phyloP scores from a whole-genome alignment of 92 coral and sea anemone genomes.

The Porites evermanni region DNA sequence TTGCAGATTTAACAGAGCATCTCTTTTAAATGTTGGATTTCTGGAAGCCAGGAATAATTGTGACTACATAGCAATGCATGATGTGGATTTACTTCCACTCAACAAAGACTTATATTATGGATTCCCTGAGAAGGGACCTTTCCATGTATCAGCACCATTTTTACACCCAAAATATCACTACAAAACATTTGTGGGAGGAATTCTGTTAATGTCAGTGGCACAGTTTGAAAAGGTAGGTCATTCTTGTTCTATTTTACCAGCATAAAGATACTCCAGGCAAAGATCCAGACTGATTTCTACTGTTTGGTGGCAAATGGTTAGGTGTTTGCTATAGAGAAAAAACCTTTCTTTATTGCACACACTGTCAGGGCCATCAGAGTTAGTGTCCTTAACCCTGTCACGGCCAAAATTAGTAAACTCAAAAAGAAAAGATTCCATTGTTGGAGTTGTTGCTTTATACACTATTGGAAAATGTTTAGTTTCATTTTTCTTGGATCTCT shows the following conservation, averaged over 20 bases:
- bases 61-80: constrained; percentile 99
- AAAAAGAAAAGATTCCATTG: too few species aligned
- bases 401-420: too few species aligned
- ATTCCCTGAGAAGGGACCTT: constrained; percentile 91
- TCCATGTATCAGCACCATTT: constrained; percentile 92
- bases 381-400: too few species aligned
- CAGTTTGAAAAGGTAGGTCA: constrained; percentile 89
- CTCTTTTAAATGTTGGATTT: constrained; percentile 91
- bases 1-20: constrained; percentile 93
- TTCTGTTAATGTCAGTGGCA: constrained; percentile 83
- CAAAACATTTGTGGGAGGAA: constrained; percentile 94
- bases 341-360: too few species aligned
- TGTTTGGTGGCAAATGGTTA: background rate
- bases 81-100: constrained; percentile 92
- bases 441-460: too few species aligned
- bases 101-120: constrained; percentile 90
- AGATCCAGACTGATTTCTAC: too few species aligned
- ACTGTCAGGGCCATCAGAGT: too few species aligned
- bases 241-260: too few species aligned
- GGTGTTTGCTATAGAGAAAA: background rate
- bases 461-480: too few species aligned
- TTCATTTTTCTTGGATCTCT: too few species aligned
- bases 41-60: constrained; percentile 87
- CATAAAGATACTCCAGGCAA: too few species aligned
- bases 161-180: constrained; percentile 98